phyloP scores from a whole-genome alignment of 1,140 invertebrate genomes.

The Grapholita molesta region DNA sequence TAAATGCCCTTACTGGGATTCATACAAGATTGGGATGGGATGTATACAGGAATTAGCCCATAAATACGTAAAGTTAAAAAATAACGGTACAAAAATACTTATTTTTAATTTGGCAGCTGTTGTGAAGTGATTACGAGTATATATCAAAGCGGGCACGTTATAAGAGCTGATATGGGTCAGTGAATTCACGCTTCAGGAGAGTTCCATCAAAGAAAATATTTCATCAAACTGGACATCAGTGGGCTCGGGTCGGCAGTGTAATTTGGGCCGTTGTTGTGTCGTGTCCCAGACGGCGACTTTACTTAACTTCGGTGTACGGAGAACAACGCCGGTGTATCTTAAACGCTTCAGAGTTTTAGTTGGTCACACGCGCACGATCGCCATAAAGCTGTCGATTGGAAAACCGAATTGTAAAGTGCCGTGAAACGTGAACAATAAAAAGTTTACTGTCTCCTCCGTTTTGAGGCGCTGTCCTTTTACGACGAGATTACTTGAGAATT shows the following conservation, averaged over 20 bases:
- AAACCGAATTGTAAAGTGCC: conserved; percentile 43
- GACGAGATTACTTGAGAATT: conserved; percentile 33
- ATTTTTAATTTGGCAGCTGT: neutral
- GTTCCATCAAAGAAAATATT: conserved; percentile 17
- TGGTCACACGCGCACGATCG: conserved; percentile 32
- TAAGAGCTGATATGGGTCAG: conserved; percentile 5
- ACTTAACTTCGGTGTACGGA: neutral
- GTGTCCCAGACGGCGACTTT: neutral
- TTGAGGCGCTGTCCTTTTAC: conserved; percentile 27
- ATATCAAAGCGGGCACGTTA: neutral
- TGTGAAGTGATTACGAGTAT: neutral
- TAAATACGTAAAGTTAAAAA: neutral
- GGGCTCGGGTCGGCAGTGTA: neutral
- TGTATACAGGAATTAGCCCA: too few species aligned
- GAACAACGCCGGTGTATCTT: neutral
- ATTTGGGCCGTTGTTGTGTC: conserved; percentile 4
- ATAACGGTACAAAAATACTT: neutral
- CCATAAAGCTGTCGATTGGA: conserved; percentile 52
- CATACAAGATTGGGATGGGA: too few species aligned
- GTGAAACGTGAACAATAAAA: conserved; percentile 62
- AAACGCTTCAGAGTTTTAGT: conserved; percentile 31
- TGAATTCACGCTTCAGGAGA: conserved; percentile 3
- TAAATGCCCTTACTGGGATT: too few species aligned
- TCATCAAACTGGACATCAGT: conserved; percentile 12
- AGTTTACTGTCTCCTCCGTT: conserved; percentile 42